Percentiles rank a stretch among this genome's conserved stretches.
Conservation (phyloP, 2,888 invertebrate genomes). For the Leptinotarsa tumamoca region DNA sequence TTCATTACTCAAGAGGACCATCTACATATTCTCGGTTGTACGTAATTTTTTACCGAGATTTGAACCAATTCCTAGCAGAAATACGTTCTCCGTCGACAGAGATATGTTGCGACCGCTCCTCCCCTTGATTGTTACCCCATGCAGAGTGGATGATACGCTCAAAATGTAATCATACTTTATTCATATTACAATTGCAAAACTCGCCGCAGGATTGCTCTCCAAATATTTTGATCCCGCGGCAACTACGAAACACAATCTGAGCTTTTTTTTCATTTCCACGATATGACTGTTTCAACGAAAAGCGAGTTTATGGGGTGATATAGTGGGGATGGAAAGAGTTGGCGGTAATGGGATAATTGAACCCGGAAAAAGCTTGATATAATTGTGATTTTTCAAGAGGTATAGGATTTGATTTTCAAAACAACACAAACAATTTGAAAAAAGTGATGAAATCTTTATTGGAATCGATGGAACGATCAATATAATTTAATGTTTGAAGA, state of each 20-base stretch:
- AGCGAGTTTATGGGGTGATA: background rate
- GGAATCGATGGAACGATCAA: too few relatives aligned
- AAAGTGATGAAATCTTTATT: too few relatives aligned
- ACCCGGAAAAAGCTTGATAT: too few relatives aligned
- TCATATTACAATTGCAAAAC: slow-evolving; percentile 47
- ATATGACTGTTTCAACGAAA: background rate
- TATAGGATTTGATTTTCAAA: too few relatives aligned
- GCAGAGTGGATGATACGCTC: slow-evolving; percentile 45
- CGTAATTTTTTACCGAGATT: slow-evolving; percentile 4
- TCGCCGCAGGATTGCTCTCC: slow-evolving; percentile 39
- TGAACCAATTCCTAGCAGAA: slow-evolving; percentile 7
- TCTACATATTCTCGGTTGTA: slow-evolving; percentile 7
- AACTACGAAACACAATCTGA: slow-evolving; percentile 14
- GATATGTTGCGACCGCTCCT: slow-evolving; percentile 42
- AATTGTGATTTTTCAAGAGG: too few relatives aligned
- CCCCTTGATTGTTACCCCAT: slow-evolving; percentile 45
- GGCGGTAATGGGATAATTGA: background rate
- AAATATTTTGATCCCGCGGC: slow-evolving; percentile 37
- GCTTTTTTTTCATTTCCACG: slow-evolving; percentile 5
- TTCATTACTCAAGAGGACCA: slow-evolving; percentile 7
- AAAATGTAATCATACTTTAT: slow-evolving; percentile 49
- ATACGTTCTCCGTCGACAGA: slow-evolving; percentile 29
- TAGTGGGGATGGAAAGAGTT: background rate
- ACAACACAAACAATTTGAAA: too few relatives aligned
- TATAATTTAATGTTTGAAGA: too few relatives aligned